Percentiles rank a stretch among this genome's conserved stretches.
Conservation (phyloP, 1,140 invertebrate species). For the Andrena cerasifolii region DNA sequence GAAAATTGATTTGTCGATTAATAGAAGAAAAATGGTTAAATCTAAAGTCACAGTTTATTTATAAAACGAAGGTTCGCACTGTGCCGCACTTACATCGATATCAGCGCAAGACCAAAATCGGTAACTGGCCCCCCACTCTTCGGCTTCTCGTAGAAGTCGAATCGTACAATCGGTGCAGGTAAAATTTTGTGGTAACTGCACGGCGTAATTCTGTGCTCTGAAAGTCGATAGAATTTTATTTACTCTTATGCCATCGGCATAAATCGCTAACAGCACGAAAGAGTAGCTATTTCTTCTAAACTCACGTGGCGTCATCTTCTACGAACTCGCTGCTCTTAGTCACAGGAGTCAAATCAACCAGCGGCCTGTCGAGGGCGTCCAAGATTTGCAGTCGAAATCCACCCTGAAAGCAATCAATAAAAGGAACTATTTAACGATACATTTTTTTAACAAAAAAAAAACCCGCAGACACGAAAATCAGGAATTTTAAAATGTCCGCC, state of each 20-base stretch:
- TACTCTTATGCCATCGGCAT: not conserved
- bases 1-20: too few species aligned
- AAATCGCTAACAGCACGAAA: too few species aligned
- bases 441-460: not conserved
- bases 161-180: slow-evolving; percentile 95
- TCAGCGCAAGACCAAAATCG: slow-evolving; percentile 98
- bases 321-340: slow-evolving; percentile 91
- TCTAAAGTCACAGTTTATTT: too few species aligned
- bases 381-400: slow-evolving; percentile 93
- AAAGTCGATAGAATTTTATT: slow-evolving; percentile 41
- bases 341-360: slow-evolving; percentile 92
- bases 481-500: not conserved
- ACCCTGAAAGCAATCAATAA: slow-evolving; percentile 85
- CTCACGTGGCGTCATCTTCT: slow-evolving; percentile 89
- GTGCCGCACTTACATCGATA: slow-evolving; percentile 91
- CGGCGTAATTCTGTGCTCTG: slow-evolving; percentile 91
- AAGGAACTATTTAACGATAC: not conserved
- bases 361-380: slow-evolving; percentile 90
- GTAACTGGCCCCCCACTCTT: slow-evolving; percentile 93
- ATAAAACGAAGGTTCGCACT: too few species aligned
- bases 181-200: slow-evolving; percentile 91
- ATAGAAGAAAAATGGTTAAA: too few species aligned
- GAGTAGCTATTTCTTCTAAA: slow-evolving; percentile 22
- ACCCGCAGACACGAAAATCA: too few species aligned
- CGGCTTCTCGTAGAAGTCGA: slow-evolving; percentile 92